phyloP scores from a whole-genome alignment of 2,797 vertebrate species.

The Cuniculus paca region DNA sequence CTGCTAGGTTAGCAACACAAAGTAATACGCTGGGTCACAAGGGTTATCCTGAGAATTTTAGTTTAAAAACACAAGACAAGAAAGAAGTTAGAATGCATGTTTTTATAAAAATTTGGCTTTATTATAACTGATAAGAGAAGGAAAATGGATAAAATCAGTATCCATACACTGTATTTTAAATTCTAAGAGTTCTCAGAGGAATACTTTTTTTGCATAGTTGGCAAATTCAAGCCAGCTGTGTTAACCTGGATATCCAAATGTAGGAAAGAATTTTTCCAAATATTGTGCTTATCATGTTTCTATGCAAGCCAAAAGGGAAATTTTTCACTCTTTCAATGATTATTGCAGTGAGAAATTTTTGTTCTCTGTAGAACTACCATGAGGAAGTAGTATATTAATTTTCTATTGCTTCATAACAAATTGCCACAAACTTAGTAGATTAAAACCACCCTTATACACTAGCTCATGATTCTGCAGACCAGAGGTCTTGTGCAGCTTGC shows the following conservation, averaged over 20 bases:
- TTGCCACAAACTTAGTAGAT: not conserved
- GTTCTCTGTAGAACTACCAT: not conserved
- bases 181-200: not conserved
- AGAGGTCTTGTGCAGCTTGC: not conserved
- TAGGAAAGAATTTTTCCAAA: not conserved
- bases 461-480: not conserved
- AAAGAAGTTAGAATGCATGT: not conserved
- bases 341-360: not conserved
- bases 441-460: not conserved
- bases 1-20: not conserved
- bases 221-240: not conserved
- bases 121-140: not conserved
- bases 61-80: not conserved
- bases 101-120: constrained; percentile 5
- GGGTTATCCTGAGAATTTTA: constrained; percentile 32
- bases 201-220: not conserved
- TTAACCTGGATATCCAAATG: not conserved
- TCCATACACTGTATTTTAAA: constrained; percentile 3
- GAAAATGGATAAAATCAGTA: not conserved
- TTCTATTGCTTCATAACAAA: not conserved
- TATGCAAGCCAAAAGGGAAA: not conserved
- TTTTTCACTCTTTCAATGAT: not conserved
- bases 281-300: not conserved
- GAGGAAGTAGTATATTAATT: not conserved
- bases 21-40: not conserved